phyloP scores from a whole-genome alignment of 1,140 invertebrate species.

The Drosophila arawakana region DNA sequence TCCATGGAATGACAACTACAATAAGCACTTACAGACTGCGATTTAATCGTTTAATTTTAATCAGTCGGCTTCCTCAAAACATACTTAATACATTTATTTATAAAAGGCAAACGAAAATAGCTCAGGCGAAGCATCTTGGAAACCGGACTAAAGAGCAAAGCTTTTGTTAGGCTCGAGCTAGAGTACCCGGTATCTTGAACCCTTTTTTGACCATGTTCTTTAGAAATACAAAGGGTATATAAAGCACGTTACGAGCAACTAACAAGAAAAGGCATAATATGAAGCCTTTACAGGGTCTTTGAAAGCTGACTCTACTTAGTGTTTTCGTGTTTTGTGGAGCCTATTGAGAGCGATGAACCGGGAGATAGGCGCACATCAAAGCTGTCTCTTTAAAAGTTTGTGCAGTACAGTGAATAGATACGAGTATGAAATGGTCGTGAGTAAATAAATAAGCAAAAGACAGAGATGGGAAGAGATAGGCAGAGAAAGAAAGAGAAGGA shows the following conservation, averaged over 20 bases:
- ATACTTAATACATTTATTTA: conserved; percentile 4
- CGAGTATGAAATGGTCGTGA: conserved; percentile 27
- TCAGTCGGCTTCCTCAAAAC: conserved; percentile 1
- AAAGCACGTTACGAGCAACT: too few species aligned
- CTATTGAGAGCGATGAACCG: conserved; percentile 65
- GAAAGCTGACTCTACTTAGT: too few species aligned
- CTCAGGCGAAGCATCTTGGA: conserved; percentile 9
- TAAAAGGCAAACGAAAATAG: conserved; percentile 8
- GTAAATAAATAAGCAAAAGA: conserved; percentile 45
- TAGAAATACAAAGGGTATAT: too few species aligned
- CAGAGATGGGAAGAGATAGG: neutral
- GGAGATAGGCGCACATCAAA: conserved; percentile 73
- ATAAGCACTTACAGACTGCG: conserved; percentile 6
- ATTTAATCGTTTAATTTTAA: neutral
- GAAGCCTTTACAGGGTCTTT: too few species aligned
- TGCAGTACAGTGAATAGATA: conserved; percentile 40
- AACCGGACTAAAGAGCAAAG: conserved; percentile 19
- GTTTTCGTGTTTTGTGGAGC: conserved; percentile 4
- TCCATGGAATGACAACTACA: conserved; percentile 19
- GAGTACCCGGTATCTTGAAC: conserved; percentile 46
- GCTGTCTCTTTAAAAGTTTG: conserved; percentile 55
- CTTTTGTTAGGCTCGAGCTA: conserved; percentile 9
- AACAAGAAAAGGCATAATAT: too few species aligned
- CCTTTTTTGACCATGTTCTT: conserved; percentile 40
- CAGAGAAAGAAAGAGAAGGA: conserved; percentile 3